Evolutionary conservation across 92 coral and sea anemone species (phyloP).

Genomic region (Zoanthus sansibaricus): DNA sequence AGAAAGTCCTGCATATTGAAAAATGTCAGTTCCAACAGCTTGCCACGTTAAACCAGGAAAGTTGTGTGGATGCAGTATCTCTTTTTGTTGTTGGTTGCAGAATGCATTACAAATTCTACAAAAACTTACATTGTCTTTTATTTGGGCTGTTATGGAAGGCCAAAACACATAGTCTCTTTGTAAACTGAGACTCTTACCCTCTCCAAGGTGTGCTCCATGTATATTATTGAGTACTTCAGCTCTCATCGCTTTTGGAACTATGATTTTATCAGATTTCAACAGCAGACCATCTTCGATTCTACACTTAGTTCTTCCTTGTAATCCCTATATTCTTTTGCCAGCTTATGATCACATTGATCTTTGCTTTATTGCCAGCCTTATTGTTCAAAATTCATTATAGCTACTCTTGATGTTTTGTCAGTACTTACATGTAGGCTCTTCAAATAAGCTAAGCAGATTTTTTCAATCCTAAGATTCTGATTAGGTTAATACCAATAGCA

Average conservation of each 20-base stretch:
- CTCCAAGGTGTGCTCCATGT: conserved; percentile 75
- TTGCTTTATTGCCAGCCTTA: no score
- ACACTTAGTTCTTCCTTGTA: no score
- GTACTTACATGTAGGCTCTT: background rate
- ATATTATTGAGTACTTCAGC: conserved; percentile 42
- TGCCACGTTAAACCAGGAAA: conserved; percentile 70
- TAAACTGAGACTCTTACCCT: conserved; percentile 53
- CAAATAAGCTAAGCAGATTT: background rate
- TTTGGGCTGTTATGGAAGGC: conserved; percentile 59
- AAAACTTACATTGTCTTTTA: conserved; percentile 56
- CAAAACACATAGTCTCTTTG: conserved; percentile 56
- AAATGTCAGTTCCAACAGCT: conserved; percentile 64
- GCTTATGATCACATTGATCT: no score
- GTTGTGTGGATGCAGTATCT: conserved; percentile 68
- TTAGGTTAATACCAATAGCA: conserved; percentile 45
- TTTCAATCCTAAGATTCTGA: conserved; percentile 47
- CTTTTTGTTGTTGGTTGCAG: conserved; percentile 51
- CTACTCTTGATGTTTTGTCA: background rate
- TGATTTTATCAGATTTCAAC: background rate
- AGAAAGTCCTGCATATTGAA: conserved; percentile 54
- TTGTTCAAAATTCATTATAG: no score
- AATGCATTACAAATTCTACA: conserved; percentile 63
- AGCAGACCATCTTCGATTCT: no score
- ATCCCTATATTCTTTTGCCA: no score
- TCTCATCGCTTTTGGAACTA: background rate